A percentile compares a stretch with the other conserved stretches of the same genome.
Evolutionary conservation across 2,888 invertebrate species (phyloP).

Genomic region (Phania funesta): DNA sequence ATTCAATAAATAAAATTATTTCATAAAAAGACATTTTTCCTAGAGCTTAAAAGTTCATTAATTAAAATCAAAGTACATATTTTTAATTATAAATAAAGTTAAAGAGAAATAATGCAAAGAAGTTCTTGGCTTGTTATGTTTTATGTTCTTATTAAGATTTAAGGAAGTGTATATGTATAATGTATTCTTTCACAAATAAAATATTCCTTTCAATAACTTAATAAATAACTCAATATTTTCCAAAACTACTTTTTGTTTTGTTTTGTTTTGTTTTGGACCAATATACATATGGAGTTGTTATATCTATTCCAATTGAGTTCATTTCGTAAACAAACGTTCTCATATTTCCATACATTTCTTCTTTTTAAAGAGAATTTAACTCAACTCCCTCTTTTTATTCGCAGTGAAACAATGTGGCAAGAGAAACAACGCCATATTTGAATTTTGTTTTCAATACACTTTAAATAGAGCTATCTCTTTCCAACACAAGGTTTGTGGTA

Average conservation of each 20-base stretch:
- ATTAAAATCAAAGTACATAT: too few species aligned
- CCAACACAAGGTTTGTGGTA: not conserved
- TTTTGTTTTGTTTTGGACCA: not conserved
- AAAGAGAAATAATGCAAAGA: too few species aligned
- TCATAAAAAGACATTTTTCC: too few species aligned
- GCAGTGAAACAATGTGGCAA: conserved; percentile 69
- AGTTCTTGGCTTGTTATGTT: too few species aligned
- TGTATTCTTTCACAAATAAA: too few species aligned
- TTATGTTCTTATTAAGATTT: too few species aligned
- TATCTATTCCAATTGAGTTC: conserved; percentile 30
- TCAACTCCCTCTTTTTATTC: conserved; percentile 55
- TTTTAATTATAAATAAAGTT: too few species aligned
- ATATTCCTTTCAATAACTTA: too few species aligned
- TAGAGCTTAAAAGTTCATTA: too few species aligned
- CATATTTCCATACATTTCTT: not conserved
- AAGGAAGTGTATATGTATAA: too few species aligned
- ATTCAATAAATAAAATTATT: too few species aligned
- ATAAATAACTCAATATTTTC: not conserved
- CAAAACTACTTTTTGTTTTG: too few species aligned
- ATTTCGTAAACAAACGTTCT: not conserved
- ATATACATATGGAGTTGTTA: not conserved
- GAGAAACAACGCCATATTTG: conserved; percentile 77
- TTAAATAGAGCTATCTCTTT: not conserved
- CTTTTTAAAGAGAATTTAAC: not conserved
- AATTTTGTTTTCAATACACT: not conserved